Evolutionary conservation across 2,113 vertebrate genomes (phyloP), one percentile per base, ranked within the genome.

Genomic region (Clarias gariepinus): DNA sequence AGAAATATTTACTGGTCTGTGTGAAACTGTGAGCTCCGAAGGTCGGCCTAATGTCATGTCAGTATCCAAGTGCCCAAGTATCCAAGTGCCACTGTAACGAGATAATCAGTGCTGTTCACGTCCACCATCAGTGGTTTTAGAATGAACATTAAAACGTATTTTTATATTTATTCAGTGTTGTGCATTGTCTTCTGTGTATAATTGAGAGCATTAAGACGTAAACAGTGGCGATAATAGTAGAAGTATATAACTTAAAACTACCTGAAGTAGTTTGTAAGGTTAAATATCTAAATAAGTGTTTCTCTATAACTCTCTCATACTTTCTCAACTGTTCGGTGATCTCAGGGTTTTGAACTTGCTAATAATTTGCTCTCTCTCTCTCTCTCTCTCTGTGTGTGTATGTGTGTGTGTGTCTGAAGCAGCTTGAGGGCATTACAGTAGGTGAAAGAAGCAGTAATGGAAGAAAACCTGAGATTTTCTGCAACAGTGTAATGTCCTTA

Each of bases 1-100:
- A 78, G 57, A 90, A 88, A 89, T 92, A 94, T 94, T 95, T 93
- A 93, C 94, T 94, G 92, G 91, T 91, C 92, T 90, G 83, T 90
- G 83, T 88, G 87, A 92, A 94, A 93, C 92, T 91, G 81, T 81
- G 90, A 92, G 91, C 89, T 91, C 90, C 85, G 36, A 85, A 90
- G 82, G 90, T 36, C 53, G 89, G 91, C 92, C 91, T 94, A 92
- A 91, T 92, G 91, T 84, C 68, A 86, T 87, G 88, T 86, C 84
- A 47, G 58, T 3, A 30, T 36, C 33, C 33, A 1, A 36, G 33
- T 36, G 33, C 33, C 33, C 33, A 36, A 36, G 33, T 36, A 36
- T 36, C 33, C 33, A 36, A 36, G 33, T 36, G 33, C 33, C 33
- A 36, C 33, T 36, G 41, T 47, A 47, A 47, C 7, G 41, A 47